These are phyloP conservation scores for Poeciliopsis paucimaculata DNA, from an alignment of 2,797 vertebrate species.

Conservation along the genomic window DNA sequence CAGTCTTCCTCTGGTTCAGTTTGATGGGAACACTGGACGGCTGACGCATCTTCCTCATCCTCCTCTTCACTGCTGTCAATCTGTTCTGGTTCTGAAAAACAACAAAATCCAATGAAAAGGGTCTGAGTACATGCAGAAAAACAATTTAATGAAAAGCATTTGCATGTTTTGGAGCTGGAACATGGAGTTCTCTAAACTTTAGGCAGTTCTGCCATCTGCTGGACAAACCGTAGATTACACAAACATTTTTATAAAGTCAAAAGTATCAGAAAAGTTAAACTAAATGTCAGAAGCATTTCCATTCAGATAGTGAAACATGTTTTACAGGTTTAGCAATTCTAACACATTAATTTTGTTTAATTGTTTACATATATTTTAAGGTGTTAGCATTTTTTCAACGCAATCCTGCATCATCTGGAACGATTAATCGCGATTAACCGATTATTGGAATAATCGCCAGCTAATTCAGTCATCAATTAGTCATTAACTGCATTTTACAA, in stretches of 20 bases:
- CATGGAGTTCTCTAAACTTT: not conserved
- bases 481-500: not conserved
- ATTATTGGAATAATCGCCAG: not conserved
- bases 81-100: slow-evolving; percentile 31
- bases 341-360: no score
- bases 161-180: not conserved
- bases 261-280: not conserved
- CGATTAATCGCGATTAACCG: not conserved
- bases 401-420: not conserved
- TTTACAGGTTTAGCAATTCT: not conserved
- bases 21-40: not conserved
- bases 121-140: not conserved
- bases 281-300: not conserved
- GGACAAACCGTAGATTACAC: not conserved
- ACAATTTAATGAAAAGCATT: not conserved
- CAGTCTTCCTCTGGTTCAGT: slow-evolving; percentile 68
- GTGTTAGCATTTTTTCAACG: no score
- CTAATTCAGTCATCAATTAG: not conserved
- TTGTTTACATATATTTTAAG: no score
- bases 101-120: slow-evolving; percentile 9
- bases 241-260: not conserved
- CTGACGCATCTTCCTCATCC: slow-evolving; percentile 36
- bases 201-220: slow-evolving; percentile 13
- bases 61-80: slow-evolving; percentile 38
- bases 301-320: not conserved